Base-by-base conservation (phyloP, 1,140 invertebrate genomes). In the Drosophila chauvacae region DNA sequence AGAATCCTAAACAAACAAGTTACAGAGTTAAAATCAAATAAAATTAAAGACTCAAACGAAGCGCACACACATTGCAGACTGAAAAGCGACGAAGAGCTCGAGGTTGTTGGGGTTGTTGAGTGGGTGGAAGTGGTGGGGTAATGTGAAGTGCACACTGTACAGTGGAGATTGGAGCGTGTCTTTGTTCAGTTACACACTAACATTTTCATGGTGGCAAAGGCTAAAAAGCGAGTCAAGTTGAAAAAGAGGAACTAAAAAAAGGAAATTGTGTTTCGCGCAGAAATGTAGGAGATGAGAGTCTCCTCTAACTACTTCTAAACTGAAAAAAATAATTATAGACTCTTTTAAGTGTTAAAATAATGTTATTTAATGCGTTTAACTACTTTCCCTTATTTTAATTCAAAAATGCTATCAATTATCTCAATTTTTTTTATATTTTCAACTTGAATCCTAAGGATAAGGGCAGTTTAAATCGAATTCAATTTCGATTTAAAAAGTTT, bases 41-140 rank as follows among this genome's bases (percentile, higher is more conserved):
- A 80, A 80, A 79, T 80, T 79, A 72, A 79, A 79, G 69, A 80
- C 66, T 80, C 68, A 73, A 80, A 62, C 77, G 77, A 65, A 80
- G 61, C 68, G 68, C 53, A 77, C 51, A 65, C 66, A 74, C 73
- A 48, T 35, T 72, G 53, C 28, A 55, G 53, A 35, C 47, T 41
- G 33, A 56, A 63, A 57, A 37, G 58, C 30, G 28, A 41, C 9
- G 20, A 23, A 23, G 61, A n/a, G 39, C 18, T 44, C 9, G 26
- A 30, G 35, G n/a, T 33, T 39, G 18, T 41, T 61, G 62, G 20
- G 39, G 18, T 30, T 44, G 62, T 42, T 20, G 39, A 44, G 62
- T 61, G 57, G 62, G 66, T 26, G 51, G 30, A 44, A 35, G 26
- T 42, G 44, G 13, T 14, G 60, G 26, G 16, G 30, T 39, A 35